These are phyloP conservation scores for Zygaena filipendulae DNA, from an alignment of 2,888 invertebrate species.

Conservation along the genomic window DNA sequence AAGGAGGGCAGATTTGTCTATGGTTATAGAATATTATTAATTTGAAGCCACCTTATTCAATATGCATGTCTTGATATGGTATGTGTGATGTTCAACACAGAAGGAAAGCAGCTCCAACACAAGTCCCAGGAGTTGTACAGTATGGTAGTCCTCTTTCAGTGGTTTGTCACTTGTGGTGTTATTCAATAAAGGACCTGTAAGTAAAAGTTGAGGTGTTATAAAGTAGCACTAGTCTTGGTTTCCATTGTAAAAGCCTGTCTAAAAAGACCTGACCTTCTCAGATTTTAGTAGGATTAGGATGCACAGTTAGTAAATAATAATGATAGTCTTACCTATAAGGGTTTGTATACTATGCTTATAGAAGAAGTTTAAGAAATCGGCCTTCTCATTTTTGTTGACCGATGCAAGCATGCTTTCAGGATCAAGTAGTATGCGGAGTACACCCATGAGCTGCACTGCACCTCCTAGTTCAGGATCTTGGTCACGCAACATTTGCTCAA, in stretches of 20 bases:
- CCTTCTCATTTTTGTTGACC: slow-evolving; percentile 95
- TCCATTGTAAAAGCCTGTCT: too few species aligned
- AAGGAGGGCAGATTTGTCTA: too few species aligned
- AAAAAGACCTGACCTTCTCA: too few species aligned
- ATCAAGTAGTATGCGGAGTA: slow-evolving; percentile 91
- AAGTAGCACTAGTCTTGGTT: too few species aligned
- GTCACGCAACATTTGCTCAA: slow-evolving; percentile 98
- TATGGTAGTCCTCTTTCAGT: slow-evolving; percentile 94
- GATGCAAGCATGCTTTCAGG: slow-evolving; percentile 98
- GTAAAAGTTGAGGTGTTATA: too few species aligned
- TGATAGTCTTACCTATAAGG: slow-evolving; percentile 78
- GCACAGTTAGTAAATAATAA: too few species aligned
- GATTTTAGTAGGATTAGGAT: too few species aligned
- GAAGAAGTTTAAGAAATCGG: slow-evolving; percentile 98
- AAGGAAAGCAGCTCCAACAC: slow-evolving; percentile 96
- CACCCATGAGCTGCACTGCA: slow-evolving; percentile 96
- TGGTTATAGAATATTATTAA: too few species aligned
- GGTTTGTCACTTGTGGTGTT: slow-evolving; percentile 93
- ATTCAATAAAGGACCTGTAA: slow-evolving; percentile 87
- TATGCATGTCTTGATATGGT: slow-evolving; percentile 98
- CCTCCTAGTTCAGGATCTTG: slow-evolving; percentile 97
- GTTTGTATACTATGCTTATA: slow-evolving; percentile 98
- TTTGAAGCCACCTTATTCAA: slow-evolving; percentile 90
- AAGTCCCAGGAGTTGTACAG: slow-evolving; percentile 93
- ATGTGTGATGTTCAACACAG: slow-evolving; percentile 99